Base-by-base conservation (phyloP, 2,113 vertebrate genomes). In the Alligator sinensis region DNA sequence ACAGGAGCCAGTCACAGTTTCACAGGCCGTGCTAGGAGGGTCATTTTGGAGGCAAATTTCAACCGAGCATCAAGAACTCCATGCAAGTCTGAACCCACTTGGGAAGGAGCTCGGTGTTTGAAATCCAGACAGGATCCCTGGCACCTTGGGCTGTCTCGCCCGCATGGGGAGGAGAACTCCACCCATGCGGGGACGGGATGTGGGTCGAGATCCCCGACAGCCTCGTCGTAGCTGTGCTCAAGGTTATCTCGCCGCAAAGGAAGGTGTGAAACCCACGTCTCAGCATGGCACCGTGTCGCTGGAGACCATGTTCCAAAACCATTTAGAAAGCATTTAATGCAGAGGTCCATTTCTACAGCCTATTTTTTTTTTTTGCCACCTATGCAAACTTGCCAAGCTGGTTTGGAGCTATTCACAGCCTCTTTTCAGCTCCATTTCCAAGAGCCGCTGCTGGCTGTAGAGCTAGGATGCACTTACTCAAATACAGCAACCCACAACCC, bases 371-470 rank as follows among this genome's bases (percentile, higher is more conserved):
- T 88, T 90, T 92, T 94, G 28, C 91, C 91, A 91, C 79, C 74
- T 92, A 81, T 96, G 93, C 94, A 96, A 94, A 88, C 95, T 95
- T 79, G 94, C 95, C 82, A 62, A 92, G 95, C 95, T 96, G 94
- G 94, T 97, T 96, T 96, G 95, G 81, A 91, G 92, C 92, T 93
- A 87, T 92, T 95, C 86, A 93, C 76, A 86, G 92, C 95, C 90
- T 96, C 81, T 96, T 94, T 82, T 92, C 89, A 96, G 2, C 81
- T 89, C 78, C 1, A 4, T 88, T 92, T 91, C 47, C 57, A 6
- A 13, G 21, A 72, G 70, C 6, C 1, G 11, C 81, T 95, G 91
- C 91, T 80, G 30, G 34, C n/a, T 0, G 30, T 6, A 66, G 72
- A 76, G 81, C 88, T 5, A 1, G 77, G 79, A 87, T 74, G 61